These are phyloP conservation scores for Choloepus didactylus DNA, from an alignment of 2,797 vertebrate species.

Conservation along the genomic window DNA sequence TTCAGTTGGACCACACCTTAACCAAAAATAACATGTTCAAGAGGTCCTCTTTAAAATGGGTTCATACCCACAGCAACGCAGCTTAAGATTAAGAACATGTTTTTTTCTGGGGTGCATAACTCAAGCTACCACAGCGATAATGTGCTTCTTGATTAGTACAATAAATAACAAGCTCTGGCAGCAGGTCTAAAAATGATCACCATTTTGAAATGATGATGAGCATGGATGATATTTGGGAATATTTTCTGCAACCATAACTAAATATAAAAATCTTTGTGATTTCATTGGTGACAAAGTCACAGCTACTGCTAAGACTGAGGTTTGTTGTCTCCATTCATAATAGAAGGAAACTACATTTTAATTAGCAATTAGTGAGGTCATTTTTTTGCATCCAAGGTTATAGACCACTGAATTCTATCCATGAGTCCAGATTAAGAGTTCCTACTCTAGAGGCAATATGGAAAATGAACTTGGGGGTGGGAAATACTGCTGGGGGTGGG, in stretches of 20 bases:
- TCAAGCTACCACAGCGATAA: neutral
- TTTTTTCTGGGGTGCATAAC: too few species aligned
- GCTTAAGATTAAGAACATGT: too few species aligned
- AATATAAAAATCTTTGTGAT: constrained; percentile 10
- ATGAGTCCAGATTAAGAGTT: neutral
- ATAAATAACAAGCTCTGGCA: constrained; percentile 1
- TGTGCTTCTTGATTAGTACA: neutral
- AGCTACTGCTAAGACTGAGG: neutral
- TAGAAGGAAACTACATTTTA: constrained; percentile 9
- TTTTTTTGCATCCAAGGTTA: neutral
- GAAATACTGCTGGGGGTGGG: neutral
- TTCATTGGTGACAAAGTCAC: neutral
- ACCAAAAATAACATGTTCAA: too few species aligned
- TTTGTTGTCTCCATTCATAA: neutral
- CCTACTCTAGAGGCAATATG: neutral
- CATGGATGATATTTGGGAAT: neutral
- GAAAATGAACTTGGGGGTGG: neutral
- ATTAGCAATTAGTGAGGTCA: neutral
- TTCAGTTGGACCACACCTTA: too few species aligned
- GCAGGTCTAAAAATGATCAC: neutral
- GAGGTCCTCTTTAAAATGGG: too few species aligned
- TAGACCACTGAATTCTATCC: neutral
- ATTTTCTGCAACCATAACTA: neutral
- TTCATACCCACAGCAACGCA: too few species aligned
- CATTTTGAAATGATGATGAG: neutral